Evolutionary conservation across 1,140 invertebrate genomes (phyloP), one percentile per base, ranked within the genome.

Genomic region (Diploscapter pachys): DNA sequence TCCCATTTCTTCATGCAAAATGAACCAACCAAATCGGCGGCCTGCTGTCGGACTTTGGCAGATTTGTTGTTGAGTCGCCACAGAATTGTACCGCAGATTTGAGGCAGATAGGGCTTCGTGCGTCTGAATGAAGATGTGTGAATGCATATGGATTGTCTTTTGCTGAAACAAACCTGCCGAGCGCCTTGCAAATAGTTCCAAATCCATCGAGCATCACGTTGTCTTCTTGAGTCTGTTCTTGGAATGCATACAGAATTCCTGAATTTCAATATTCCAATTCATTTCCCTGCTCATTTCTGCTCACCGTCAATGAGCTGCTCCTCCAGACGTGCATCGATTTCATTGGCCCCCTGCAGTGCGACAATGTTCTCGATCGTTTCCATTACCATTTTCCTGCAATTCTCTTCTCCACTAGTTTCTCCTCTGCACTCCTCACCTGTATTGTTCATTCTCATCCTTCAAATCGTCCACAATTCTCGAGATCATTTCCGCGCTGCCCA

Each of bases 31-130:
- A 99, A 89, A 89, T 99, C 97, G 6, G 97, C 97, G 0, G 97
- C 96, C 88, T 99, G 97, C 86, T 99, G 97, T 67, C 97, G 90
- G 3, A 99, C 96, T 89, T 99, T 99, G 3, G 97, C 97, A 0
- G 95, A 96, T 88, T 99, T 99, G 86, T 99, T 99, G 87, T 99
- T 99, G 78, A 99, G 90, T 73, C 97, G 89, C 96, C 96, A 99
- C 11, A 99, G 88, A 84, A 99, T 99, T 0, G 96, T 99, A 91
- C 96, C 97, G 86, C 96, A 99, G 83, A 99, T 99, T 88, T 99
- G 97, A 0, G 97, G 96, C 76, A 99, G 88, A 86, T 99, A 99
- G 0, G 96, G 93, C 86, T 99, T 99, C 0, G 98, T 95, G 64
- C 97, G 89, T 86, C 97, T 31, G 31, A 31, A 31, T 31, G 31